Conservation (phyloP, 2,797 vertebrate species). For the Platyrinchus mystaceus region DNA sequence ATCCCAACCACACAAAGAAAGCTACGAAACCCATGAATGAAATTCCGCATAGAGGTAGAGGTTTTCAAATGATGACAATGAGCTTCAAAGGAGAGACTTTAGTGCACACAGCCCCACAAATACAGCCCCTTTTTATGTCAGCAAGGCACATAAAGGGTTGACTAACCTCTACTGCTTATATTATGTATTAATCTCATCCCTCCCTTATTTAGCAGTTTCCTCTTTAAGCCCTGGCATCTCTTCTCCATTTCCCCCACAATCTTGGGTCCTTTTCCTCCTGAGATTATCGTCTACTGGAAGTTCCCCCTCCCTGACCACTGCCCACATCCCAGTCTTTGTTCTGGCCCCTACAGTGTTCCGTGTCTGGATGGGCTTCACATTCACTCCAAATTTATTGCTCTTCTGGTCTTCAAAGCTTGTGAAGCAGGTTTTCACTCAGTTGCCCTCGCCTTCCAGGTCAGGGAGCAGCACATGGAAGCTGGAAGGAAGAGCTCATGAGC, state of each 20-base stretch:
- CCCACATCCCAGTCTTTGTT: constrained; percentile 14
- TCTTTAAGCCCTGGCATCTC: constrained; percentile 20
- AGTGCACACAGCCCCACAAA: neutral
- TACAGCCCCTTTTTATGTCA: neutral
- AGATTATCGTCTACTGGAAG: neutral
- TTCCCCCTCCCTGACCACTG: neutral
- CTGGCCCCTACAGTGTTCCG: neutral
- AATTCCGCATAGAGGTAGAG: neutral
- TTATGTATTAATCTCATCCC: neutral
- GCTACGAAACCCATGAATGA: neutral
- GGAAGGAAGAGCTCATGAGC: neutral
- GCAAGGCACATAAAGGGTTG: neutral
- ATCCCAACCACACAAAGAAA: neutral
- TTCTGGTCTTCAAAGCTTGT: neutral
- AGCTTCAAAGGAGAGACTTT: neutral
- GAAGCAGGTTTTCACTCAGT: neutral
- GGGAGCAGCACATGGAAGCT: neutral
- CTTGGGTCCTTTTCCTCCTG: neutral
- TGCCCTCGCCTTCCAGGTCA: neutral
- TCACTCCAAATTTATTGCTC: neutral
- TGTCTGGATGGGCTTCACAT: neutral
- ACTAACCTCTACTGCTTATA: neutral
- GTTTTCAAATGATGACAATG: neutral
- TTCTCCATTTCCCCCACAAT: neutral
- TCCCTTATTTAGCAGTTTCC: constrained; percentile 14